These are phyloP conservation scores for Alexandromys oeconomus DNA, from an alignment of 2,797 vertebrate species.

Conservation along the genomic window DNA sequence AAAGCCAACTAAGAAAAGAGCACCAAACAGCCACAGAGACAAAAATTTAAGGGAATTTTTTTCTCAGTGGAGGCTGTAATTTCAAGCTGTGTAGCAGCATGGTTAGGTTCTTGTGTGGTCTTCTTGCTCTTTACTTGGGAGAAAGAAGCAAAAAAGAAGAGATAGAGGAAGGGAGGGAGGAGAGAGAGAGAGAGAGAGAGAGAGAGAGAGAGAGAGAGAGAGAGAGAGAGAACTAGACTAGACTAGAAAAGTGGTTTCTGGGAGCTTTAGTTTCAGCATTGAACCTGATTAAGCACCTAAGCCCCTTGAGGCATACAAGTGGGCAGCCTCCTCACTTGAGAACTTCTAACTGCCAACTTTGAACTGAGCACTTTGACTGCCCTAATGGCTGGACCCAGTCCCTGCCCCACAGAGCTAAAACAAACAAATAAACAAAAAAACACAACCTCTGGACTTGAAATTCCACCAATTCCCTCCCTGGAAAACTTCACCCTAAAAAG, in stretches of 20 bases:
- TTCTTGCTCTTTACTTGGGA: not conserved
- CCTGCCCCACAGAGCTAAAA: not conserved
- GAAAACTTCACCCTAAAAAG: not conserved
- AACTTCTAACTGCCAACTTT: not conserved
- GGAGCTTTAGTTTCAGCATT: not conserved
- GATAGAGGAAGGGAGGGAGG: not conserved
- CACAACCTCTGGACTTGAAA: not conserved
- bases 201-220: no score
- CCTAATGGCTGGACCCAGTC: not conserved
- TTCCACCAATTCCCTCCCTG: not conserved
- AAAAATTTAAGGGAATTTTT: not conserved
- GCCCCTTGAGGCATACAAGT: not conserved
- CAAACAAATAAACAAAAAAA: not conserved
- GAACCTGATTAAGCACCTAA: not conserved
- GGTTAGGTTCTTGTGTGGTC: not conserved
- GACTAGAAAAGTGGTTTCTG: not conserved
- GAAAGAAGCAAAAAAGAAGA: no score
- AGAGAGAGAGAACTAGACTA: no score
- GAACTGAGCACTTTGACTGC: not conserved
- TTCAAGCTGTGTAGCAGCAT: not conserved
- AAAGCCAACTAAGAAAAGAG: not conserved
- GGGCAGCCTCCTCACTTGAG: not conserved
- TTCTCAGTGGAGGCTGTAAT: not conserved
- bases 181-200: accelerated
- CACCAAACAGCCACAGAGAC: not conserved